Base-by-base conservation (phyloP, 2,113 vertebrate species). In the Tragelaphus buxtoni region DNA sequence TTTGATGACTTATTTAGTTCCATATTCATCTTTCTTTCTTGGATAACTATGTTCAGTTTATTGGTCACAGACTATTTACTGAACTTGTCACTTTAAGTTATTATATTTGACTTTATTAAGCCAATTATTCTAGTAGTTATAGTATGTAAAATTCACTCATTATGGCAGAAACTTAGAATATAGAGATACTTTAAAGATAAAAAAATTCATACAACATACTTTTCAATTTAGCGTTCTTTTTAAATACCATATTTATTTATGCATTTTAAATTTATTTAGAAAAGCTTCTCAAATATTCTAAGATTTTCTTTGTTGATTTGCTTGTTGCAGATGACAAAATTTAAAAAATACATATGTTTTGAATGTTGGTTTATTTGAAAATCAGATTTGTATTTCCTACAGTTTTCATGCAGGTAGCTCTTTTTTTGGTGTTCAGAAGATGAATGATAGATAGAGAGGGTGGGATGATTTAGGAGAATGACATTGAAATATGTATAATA, bases 211-310 rank as follows among this genome's bases (percentile, higher is more conserved):
- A 56, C 93, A 72, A 88, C 24, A 88, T 58, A 28, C 42, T 74
- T 93, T 94, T 85, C 10, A 81, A 63, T 72, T 58, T 47, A 84
- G 4, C 72, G 9, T 65, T 80, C 26, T 94, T 87, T 93, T 81
- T 14, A 51, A 83, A 47, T 1, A 83, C 35, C 14, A 5, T 3
- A 74, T 45, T 95, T 88, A 47, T 8, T 92, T 96, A 95, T 88
- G 49, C 5, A 88, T 86, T 88, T 51, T 94, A 83, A 55, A 76
- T 74, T 79, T 94, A 88, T 69, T 42, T 94, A 93, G 81, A 97
- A 90, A 83, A 5, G 2, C 32, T 92, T 94, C 7, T 42, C 28
- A 79, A 94, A 58, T 77, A 81, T 51, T 58, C 30, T 79, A 89
- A 92, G 24, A n/a, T 76, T 93, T 88, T 87, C 56, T 92, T 84